Conservation (phyloP, 2,113 vertebrate species). For the Lampris megalopsis region DNA sequence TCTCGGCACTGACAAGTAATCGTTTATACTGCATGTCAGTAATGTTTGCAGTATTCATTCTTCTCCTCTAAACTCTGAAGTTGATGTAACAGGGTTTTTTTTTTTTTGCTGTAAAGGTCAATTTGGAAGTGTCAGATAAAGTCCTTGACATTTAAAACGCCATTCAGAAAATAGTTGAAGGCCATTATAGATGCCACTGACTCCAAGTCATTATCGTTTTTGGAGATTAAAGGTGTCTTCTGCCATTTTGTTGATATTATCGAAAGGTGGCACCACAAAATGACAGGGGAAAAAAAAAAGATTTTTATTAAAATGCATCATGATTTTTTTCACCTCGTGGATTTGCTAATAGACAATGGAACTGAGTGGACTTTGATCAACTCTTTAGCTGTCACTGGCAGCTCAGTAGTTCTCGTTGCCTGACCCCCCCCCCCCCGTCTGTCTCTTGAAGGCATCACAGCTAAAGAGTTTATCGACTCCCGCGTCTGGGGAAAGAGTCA, state of each 20-base stretch:
- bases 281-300: not conserved
- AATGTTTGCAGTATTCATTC: conserved; percentile 36
- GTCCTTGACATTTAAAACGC: conserved; percentile 84
- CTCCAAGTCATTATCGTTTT: conserved; percentile 70
- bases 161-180: conserved; percentile 71
- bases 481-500: conserved; percentile 74
- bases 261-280: conserved; percentile 49
- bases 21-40: conserved; percentile 23
- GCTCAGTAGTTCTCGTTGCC: conserved; percentile 49
- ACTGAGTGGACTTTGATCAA: conserved; percentile 66
- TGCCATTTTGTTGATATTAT: conserved; percentile 57
- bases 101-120: conserved; percentile 77
- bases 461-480: conserved; percentile 85
- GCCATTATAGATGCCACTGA: conserved; percentile 69
- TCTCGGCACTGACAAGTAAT: conserved; percentile 52
- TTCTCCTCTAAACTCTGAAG: conserved; percentile 29
- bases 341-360: conserved; percentile 57
- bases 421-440: conserved; percentile 52
- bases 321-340: conserved; percentile 29
- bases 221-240: conserved; percentile 74
- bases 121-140: conserved; percentile 76
- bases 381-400: conserved; percentile 62
- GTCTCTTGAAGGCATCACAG: conserved; percentile 82
- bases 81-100: conserved; percentile 52
- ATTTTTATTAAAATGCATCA: conserved; percentile 31